Evolutionary conservation across 1,140 invertebrate species (phyloP), one percentile per base, ranked within the genome.

Genomic region (Laodelphax striatellus): DNA sequence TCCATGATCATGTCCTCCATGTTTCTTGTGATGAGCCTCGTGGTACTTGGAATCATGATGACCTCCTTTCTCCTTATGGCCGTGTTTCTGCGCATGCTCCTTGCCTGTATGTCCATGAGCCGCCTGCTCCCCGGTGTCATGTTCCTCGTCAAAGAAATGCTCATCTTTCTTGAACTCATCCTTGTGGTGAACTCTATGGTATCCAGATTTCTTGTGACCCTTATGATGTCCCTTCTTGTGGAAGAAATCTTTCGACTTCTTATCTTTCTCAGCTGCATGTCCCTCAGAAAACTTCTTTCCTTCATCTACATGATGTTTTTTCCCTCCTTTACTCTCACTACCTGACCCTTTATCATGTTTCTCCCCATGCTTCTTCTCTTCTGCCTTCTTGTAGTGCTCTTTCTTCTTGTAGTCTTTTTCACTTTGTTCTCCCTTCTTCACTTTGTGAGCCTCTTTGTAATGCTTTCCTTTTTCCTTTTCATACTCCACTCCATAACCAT

Each of bases 141-240:
- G 78, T n/a, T 78, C 77, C 63, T 83, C 82, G 58, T 84, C 82
- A 61, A 81, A 83, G 72, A 78, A 84, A 63, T 78, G 81, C 65
- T 83, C 80, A 10, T 79, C 78, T 68, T 82, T 82, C 57, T 81
- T 80, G 65, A 79, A 77, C 65, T 84, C 82, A 65, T 84, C 82
- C 61, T 84, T 84, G 62, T 81, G 80, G 63, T 81, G 80, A 0
- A 80, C 82, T 3, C 76, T 76, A 65, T 82, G 81, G 69, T 81
- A 83, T 11, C 81, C 82, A 64, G 81, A 81, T 63, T 78, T 80
- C 22, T 79, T 77, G 67, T 83, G 81, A 1, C 82, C 82, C 61
- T 83, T 84, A 66, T 82, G 82, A 64, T 83, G 81, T 16, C 79
- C 80, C 10, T 67, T 68, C n/a, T 67, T 67, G 16, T 65, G 62